These are phyloP conservation scores for Pyrgilauda ruficollis DNA, from an alignment of 2,113 vertebrate genomes.

Conservation along the genomic window DNA sequence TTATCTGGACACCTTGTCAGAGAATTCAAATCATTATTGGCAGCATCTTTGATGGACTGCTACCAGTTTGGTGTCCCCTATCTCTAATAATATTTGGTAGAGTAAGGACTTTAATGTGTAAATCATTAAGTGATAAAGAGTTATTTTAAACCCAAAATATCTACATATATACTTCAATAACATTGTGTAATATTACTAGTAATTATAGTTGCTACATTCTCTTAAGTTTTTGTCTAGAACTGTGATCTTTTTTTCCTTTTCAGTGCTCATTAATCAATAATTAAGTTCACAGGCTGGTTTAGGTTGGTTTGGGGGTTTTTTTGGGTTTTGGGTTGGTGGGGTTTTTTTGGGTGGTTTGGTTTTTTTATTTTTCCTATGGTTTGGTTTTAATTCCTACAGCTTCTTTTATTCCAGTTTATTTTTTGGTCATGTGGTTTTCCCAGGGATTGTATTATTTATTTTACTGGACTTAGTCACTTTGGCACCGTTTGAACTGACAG, in stretches of 20 bases:
- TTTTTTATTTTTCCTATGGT: background rate
- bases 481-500: background rate
- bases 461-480: background rate
- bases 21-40: background rate
- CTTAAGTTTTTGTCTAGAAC: background rate
- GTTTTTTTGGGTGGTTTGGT: background rate
- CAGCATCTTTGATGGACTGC: background rate
- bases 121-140: background rate
- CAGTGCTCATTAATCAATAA: background rate
- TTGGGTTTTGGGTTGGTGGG: background rate
- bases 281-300: background rate
- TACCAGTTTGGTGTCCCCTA: background rate
- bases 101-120: background rate
- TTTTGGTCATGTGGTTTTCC: background rate
- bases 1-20: background rate
- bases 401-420: background rate
- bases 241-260: background rate
- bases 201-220: background rate
- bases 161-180: background rate
- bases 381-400: background rate
- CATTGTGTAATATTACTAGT: background rate
- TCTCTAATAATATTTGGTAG: background rate
- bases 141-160: background rate
- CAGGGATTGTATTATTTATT: constrained; percentile 1
- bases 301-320: background rate